Evolutionary conservation across 2,888 invertebrate genomes (phyloP).

Genomic region (Cinara cedri): DNA sequence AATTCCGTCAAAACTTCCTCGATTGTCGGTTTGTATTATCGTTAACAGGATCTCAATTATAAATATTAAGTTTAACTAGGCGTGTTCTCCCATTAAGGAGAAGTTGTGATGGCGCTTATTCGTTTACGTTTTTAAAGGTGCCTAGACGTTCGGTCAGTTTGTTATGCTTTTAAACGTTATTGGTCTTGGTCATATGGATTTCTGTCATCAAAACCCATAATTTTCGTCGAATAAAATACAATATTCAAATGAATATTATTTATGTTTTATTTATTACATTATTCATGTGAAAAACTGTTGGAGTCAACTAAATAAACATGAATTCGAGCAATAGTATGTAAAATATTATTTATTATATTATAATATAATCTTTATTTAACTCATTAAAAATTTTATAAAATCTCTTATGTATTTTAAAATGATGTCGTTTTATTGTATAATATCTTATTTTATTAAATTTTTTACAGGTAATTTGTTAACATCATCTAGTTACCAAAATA

Average conservation of each 20-base stretch:
- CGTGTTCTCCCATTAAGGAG: no score
- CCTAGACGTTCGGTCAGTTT: background rate
- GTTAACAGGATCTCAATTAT: no score
- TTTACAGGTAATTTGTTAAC: background rate
- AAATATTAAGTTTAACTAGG: no score
- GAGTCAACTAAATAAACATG: slow-evolving; percentile 6
- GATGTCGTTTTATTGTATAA: background rate
- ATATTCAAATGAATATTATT: no score
- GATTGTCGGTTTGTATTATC: no score
- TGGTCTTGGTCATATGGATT: background rate
- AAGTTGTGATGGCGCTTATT: background rate
- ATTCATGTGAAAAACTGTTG: background rate
- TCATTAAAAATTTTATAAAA: background rate
- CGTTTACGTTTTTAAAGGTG: background rate
- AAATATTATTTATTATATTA: background rate
- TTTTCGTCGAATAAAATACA: background rate
- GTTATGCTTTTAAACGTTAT: slow-evolving; percentile 10
- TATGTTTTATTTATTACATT: background rate
- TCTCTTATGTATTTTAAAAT: background rate
- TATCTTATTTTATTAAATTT: background rate
- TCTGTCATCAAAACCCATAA: background rate
- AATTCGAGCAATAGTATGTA: slow-evolving; percentile 7
- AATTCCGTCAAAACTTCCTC: background rate
- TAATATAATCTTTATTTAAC: background rate
- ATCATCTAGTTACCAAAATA: background rate